Evolutionary conservation across 2,113 vertebrate species (phyloP), one percentile per base, ranked within the genome.

Genomic region (Globicephala melas): DNA sequence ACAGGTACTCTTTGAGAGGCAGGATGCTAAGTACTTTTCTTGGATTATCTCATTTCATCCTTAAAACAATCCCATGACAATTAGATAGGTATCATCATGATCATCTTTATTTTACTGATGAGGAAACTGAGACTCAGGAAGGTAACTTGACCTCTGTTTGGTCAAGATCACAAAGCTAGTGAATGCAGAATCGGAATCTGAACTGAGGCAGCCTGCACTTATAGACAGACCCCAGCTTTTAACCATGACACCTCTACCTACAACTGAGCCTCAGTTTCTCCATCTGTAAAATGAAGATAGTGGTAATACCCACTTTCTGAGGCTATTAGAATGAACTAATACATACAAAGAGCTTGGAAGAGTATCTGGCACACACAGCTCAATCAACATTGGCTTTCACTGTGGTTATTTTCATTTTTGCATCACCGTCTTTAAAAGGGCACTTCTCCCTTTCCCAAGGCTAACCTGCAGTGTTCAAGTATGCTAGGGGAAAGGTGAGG

Each of bases 371-470:
- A 31, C n/a, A 18, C 5, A 10, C 0, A n/a, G 60, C 26, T 58
- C 58, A 1, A 0, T 33, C n/a, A 1, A 0, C 0, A 10, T 23
- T 28, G 20, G 28, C 58, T 91, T 26, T n/a, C n/a, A 2, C 17
- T 6, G 0, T 0, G 25, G n/a, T 5, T n/a, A 3, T 31, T 71
- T 87, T 58, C 11, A 3, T 38, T 81, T 26, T 76, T 26, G 74
- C 6, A 1, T 74, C 68, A 50, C 20, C 17, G 2, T 55, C 33
- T 62, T 23, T 11, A 10, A 38, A 88, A 79, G 18, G 15, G 0
- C 1, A 7, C 33, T 25, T 82, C 18, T 44, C 47, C 12, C 25
- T 70, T 87, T 67, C 83, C 23, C 6, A 3, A 0, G 4, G 38
- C 65, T 73, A 8, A 41, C 10, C 81, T 1, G 0, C 33, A 33